Percentiles rank a stretch among this genome's conserved stretches.
Conservation (phyloP, 2,797 vertebrate genomes). For the Paratrypauchen microcephalus region DNA sequence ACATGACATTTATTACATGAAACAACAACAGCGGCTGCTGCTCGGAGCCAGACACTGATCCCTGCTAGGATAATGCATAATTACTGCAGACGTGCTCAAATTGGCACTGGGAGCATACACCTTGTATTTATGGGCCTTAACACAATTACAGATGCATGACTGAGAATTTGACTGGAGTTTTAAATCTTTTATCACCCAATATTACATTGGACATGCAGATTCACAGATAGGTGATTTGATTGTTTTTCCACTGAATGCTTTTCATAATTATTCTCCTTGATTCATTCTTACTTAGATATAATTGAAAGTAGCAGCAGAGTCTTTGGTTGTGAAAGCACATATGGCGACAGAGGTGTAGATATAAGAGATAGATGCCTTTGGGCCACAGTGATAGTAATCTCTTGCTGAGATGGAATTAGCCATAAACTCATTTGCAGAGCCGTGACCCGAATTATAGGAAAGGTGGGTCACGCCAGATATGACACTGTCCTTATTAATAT, state of each 20-base stretch:
- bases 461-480: slow-evolving; percentile 72
- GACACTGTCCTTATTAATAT: slow-evolving; percentile 70
- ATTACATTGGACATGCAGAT: slow-evolving; percentile 8
- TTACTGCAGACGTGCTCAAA: slow-evolving; percentile 57
- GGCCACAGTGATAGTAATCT: slow-evolving; percentile 66
- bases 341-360: slow-evolving; percentile 31
- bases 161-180: slow-evolving; percentile 18
- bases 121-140: slow-evolving; percentile 14
- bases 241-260: slow-evolving; percentile 7
- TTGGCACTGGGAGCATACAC: slow-evolving; percentile 25
- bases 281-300: neutral
- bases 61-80: slow-evolving; percentile 61
- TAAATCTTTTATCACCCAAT: slow-evolving; percentile 18
- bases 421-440: slow-evolving; percentile 68
- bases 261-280: slow-evolving; percentile 5
- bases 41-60: slow-evolving; percentile 67
- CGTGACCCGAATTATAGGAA: slow-evolving; percentile 67
- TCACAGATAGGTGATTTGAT: neutral
- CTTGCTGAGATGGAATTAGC: slow-evolving; percentile 73
- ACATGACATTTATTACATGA: slow-evolving; percentile 81
- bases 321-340: slow-evolving; percentile 45
- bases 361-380: slow-evolving; percentile 54
- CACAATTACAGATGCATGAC: slow-evolving; percentile 20
- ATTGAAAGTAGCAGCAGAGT: slow-evolving; percentile 20
- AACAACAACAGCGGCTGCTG: slow-evolving; percentile 75